phyloP scores from a whole-genome alignment of 2,888 invertebrate species.

The Drosophila birchii region DNA sequence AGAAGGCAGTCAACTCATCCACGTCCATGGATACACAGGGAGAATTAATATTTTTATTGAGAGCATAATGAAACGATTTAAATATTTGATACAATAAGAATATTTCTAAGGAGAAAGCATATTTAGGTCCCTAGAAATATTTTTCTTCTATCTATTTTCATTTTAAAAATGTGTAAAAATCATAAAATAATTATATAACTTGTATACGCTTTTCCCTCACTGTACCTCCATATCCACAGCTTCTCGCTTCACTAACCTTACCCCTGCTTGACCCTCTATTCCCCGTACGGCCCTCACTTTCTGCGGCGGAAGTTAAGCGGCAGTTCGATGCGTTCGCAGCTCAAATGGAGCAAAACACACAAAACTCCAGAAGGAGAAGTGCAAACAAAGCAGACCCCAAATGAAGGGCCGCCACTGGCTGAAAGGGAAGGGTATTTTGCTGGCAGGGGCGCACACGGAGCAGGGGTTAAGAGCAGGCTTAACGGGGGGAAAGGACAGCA shows the following conservation, averaged over 20 bases:
- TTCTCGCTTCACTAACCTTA: slow-evolving; percentile 58
- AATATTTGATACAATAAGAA: background rate
- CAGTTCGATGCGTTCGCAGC: slow-evolving; percentile 62
- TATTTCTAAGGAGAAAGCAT: background rate
- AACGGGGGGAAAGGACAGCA: slow-evolving; percentile 44
- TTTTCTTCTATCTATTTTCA: background rate
- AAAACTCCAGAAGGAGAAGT: slow-evolving; percentile 57
- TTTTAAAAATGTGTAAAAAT: background rate
- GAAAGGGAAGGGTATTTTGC: slow-evolving; percentile 1
- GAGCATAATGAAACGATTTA: background rate
- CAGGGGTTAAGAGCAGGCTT: background rate
- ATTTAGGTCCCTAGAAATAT: background rate
- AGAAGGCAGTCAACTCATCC: slow-evolving; percentile 59
- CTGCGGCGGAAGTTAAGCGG: slow-evolving; percentile 67
- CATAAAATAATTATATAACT: accelerated
- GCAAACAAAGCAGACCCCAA: slow-evolving; percentile 75
- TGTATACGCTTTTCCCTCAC: background rate
- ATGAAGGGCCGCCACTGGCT: slow-evolving; percentile 55
- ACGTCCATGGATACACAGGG: slow-evolving; percentile 33
- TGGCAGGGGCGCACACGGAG: slow-evolving; percentile 13
- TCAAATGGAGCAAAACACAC: slow-evolving; percentile 79
- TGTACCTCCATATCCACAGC: slow-evolving; percentile 34
- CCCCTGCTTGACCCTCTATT: slow-evolving; percentile 31
- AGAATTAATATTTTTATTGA: background rate
- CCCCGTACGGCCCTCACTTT: slow-evolving; percentile 16